These are phyloP conservation scores for Diplazon laetatorius DNA, from an alignment of 2,888 invertebrate genomes.

Conservation along the genomic window DNA sequence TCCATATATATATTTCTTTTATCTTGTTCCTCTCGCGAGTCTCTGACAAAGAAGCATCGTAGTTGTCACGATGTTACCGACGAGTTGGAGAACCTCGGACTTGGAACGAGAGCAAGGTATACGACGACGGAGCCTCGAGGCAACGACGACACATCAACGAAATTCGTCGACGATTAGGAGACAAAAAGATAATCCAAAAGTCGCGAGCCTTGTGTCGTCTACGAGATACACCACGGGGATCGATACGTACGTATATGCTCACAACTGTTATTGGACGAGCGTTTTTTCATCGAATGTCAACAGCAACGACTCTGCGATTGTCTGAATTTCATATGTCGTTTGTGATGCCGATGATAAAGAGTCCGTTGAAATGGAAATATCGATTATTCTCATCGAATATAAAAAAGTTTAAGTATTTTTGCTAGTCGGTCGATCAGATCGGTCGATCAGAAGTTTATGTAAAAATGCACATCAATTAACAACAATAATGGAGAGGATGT, in stretches of 20 bases:
- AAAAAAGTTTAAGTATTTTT: neutral
- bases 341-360: slow-evolving; percentile 14
- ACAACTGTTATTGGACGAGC: slow-evolving; percentile 15
- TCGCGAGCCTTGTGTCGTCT: slow-evolving; percentile 1
- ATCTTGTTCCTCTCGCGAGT: slow-evolving; percentile 48
- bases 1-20: slow-evolving; percentile 24
- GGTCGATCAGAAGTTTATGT: too few species aligned
- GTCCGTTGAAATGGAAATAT: neutral
- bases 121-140: slow-evolving; percentile 22
- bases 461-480: too few species aligned
- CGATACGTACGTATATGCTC: neutral
- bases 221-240: neutral
- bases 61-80: slow-evolving; percentile 47
- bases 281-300: slow-evolving; percentile 34
- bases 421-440: neutral
- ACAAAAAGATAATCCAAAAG: slow-evolving; percentile 50
- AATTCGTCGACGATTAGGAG: slow-evolving; percentile 48
- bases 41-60: slow-evolving; percentile 44
- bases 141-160: slow-evolving; percentile 42
- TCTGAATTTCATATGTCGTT: neutral
- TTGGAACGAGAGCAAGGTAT: slow-evolving; percentile 42
- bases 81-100: slow-evolving; percentile 46
- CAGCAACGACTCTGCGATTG: slow-evolving; percentile 25
- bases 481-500: slow-evolving; percentile 10
- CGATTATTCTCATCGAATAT: neutral